Conservation (phyloP, 1,140 invertebrate species). For the Piezodorus guildinii region DNA sequence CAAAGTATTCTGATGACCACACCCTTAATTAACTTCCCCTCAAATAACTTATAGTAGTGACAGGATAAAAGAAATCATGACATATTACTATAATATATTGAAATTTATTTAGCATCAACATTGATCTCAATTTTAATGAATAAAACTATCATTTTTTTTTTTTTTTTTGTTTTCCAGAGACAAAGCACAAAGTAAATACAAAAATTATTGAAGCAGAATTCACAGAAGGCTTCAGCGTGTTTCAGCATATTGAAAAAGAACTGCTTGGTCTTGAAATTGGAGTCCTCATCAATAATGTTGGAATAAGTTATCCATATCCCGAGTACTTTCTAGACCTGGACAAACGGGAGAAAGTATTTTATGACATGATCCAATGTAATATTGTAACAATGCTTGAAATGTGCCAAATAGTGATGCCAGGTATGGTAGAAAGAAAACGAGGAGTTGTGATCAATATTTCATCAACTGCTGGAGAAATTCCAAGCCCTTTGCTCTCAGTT, state of each 20-base stretch:
- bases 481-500: slow-evolving; percentile 70
- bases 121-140: no score
- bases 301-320: slow-evolving; percentile 78
- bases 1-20: no score
- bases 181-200: slow-evolving; percentile 62
- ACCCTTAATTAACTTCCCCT: no score
- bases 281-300: slow-evolving; percentile 91
- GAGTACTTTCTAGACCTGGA: slow-evolving; percentile 62
- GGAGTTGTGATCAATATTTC: slow-evolving; percentile 90
- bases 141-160: no score
- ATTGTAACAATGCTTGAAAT: slow-evolving; percentile 47
- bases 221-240: slow-evolving; percentile 55
- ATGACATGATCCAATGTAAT: slow-evolving; percentile 45
- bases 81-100: no score
- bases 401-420: slow-evolving; percentile 66
- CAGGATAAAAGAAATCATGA: no score
- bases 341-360: slow-evolving; percentile 29
- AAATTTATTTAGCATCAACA: no score
- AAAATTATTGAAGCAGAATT: slow-evolving; percentile 79
- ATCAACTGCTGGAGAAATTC: slow-evolving; percentile 67
- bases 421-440: slow-evolving; percentile 70
- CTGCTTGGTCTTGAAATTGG: slow-evolving; percentile 75
- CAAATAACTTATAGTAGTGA: no score
- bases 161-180: slow-evolving; percentile 39
- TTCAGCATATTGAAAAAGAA: slow-evolving; percentile 59